Base-by-base conservation (phyloP, 2,888 invertebrate genomes). In the Agonopterix alstromeriana region DNA sequence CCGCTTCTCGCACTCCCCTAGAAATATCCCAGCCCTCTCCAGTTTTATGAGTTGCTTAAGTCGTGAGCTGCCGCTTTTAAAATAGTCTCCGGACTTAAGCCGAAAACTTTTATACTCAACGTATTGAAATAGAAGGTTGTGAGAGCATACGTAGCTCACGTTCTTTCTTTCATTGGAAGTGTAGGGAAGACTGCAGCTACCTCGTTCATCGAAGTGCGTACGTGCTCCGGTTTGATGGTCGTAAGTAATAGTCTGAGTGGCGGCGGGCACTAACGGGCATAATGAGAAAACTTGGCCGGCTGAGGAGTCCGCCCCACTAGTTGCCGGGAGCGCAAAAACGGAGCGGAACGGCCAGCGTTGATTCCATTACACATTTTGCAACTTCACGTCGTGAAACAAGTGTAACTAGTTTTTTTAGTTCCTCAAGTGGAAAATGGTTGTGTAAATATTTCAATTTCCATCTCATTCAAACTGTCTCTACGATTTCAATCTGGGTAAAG, bases 201-300 rank as follows among this genome's bases (percentile, higher is more conserved):
- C 36, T 56, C 49, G 56, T 56, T 57, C 54, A 57, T 53, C 53
- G 49, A 53, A 61, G 65, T 72, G 71, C 70, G 73, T 76, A 66
- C 73, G 70, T 67, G 74, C 55, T 54, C 55, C 51, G 64, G 66
- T 74, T 75, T 73, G 72, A 71, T 63, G 70, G 58, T 61, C 64
- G 65, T 73, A 70, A 71, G 68, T 73, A 72, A 70, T 66, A 71
- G 72, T 72, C 68, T 67, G 67, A 75, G 74, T 69, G 70, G 67
- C 65, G 71, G 69, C 65, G 67, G 63, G 68, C 67, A 73, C 71
- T 77, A 74, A 77, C 67, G 72, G 71, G 69, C 72, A 71, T 86
- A 85, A 87, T 86, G 86, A 86, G 84, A 83, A 85, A 86, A 87
- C 83, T 87, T 86, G 73, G 66, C 61, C 77, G 66, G 66, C 63